These are phyloP conservation scores for Orchesellides sinensis DNA, from an alignment of 2,888 invertebrate genomes.

Conservation along the genomic window DNA sequence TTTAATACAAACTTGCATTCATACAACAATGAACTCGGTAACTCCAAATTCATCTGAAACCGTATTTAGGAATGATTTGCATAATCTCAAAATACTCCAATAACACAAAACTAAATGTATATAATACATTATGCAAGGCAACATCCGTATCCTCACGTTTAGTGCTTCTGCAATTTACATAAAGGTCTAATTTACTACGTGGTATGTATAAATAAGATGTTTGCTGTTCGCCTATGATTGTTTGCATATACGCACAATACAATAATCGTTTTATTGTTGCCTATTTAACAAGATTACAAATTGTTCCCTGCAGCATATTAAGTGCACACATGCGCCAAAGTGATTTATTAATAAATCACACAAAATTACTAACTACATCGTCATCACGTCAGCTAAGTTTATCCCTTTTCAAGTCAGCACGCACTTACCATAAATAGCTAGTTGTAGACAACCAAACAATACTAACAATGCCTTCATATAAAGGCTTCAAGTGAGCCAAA, in stretches of 20 bases:
- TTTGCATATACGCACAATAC: slow-evolving; percentile 7
- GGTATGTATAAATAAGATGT: background rate
- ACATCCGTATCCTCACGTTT: background rate
- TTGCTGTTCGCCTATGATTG: background rate
- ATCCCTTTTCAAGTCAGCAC: background rate
- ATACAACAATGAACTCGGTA: no score
- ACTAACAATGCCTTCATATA: slow-evolving; percentile 5
- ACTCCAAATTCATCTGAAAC: no score
- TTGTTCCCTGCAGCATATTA: background rate
- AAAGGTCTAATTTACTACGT: background rate
- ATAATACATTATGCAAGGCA: slow-evolving; percentile 25
- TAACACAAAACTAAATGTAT: no score
- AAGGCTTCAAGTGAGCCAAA: background rate
- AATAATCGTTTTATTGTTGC: slow-evolving; percentile 16
- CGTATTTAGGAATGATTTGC: no score
- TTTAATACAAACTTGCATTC: no score
- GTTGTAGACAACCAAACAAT: background rate
- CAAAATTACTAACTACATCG: background rate
- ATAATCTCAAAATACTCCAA: no score
- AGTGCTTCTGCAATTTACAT: background rate
- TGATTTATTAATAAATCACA: slow-evolving; percentile 6
- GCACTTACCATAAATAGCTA: background rate
- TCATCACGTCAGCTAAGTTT: background rate
- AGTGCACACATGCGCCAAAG: background rate
- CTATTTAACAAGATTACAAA: slow-evolving; percentile 17